A percentile compares a stretch with the other conserved stretches of the same genome.
Conservation (phyloP, 2,113 vertebrate species). For the Heterotis niloticus region DNA sequence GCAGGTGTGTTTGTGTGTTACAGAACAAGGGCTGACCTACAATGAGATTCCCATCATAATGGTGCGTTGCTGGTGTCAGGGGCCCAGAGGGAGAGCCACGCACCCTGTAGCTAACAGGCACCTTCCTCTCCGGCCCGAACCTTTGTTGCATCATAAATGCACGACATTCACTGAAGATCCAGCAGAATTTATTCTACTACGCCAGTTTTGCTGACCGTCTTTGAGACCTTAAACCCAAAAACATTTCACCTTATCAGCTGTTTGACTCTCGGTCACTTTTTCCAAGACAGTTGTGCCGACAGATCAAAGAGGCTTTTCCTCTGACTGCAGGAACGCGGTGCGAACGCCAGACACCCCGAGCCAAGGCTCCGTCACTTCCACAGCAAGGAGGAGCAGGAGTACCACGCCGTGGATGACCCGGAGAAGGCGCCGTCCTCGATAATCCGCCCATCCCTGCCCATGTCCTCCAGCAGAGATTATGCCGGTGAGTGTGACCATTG, state of each 20-base stretch:
- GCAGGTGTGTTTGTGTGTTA: conserved; percentile 34
- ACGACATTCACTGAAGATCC: too few species aligned
- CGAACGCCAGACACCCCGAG: conserved; percentile 28
- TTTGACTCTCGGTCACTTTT: too few species aligned
- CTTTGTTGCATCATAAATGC: too few species aligned
- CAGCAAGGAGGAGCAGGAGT: conserved; percentile 33
- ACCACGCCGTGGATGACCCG: conserved; percentile 48
- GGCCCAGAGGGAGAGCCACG: too few species aligned
- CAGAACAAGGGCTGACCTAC: conserved; percentile 41
- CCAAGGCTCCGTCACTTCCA: conserved; percentile 2
- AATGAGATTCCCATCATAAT: conserved; percentile 59
- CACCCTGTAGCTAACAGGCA: too few species aligned
- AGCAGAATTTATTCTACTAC: too few species aligned
- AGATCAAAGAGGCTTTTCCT: too few species aligned
- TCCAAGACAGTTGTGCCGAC: too few species aligned
- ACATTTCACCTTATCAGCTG: too few species aligned
- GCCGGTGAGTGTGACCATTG: conserved; percentile 50
- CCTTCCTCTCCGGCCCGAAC: too few species aligned
- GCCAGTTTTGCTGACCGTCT: too few species aligned
- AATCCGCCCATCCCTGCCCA: conserved; percentile 46
- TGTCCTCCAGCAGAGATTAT: conserved; percentile 42
- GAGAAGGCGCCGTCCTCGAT: conserved; percentile 27
- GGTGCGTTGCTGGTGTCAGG: conserved; percentile 52
- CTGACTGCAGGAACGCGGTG: conserved; percentile 43
- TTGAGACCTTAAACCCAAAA: too few species aligned